Conservation (phyloP, 1,140 invertebrate genomes). For the Bacillus rossius region DNA sequence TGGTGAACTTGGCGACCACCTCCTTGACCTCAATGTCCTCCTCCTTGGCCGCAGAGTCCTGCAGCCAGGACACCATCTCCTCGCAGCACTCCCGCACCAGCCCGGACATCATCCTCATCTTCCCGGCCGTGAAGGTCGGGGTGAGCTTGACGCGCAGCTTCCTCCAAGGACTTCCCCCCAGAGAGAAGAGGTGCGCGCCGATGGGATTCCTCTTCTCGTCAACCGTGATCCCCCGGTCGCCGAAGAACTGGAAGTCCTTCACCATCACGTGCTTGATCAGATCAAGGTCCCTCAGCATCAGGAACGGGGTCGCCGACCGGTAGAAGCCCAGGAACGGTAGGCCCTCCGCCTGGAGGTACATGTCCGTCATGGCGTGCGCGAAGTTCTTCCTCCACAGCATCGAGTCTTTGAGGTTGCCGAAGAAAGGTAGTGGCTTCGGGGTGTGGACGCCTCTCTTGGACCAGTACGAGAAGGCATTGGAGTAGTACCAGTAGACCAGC, state of each 20-base stretch:
- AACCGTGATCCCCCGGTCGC: conserved; percentile 39
- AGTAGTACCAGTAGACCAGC: conserved; percentile 3
- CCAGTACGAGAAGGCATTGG: background rate
- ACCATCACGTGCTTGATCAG: conserved; percentile 49
- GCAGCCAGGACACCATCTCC: background rate
- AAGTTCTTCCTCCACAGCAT: background rate
- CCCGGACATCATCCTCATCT: conserved; percentile 39
- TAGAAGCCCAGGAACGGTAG: conserved; percentile 45
- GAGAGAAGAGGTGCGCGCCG: conserved; percentile 22
- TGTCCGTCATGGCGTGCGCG: background rate
- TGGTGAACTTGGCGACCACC: conserved; percentile 51
- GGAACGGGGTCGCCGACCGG: conserved; percentile 41
- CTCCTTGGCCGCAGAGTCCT: background rate
- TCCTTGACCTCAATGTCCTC: conserved; percentile 47
- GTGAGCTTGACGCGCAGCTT: conserved; percentile 39
- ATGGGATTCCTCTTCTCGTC: conserved; percentile 29
- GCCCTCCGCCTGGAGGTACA: background rate
- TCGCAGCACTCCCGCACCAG: conserved; percentile 16
- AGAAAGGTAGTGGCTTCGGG: conserved; percentile 1
- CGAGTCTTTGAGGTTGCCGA: conserved; percentile 5
- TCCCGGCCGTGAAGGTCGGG: conserved; percentile 41
- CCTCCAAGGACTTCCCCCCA: conserved; percentile 37
- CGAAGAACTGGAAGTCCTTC: conserved; percentile 52
- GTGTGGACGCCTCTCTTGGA: background rate
- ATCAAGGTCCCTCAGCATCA: conserved; percentile 46